Evolutionary conservation across 2,797 vertebrate genomes (phyloP), one percentile per base, ranked within the genome.

Genomic region (Crypturellus tataupa): DNA sequence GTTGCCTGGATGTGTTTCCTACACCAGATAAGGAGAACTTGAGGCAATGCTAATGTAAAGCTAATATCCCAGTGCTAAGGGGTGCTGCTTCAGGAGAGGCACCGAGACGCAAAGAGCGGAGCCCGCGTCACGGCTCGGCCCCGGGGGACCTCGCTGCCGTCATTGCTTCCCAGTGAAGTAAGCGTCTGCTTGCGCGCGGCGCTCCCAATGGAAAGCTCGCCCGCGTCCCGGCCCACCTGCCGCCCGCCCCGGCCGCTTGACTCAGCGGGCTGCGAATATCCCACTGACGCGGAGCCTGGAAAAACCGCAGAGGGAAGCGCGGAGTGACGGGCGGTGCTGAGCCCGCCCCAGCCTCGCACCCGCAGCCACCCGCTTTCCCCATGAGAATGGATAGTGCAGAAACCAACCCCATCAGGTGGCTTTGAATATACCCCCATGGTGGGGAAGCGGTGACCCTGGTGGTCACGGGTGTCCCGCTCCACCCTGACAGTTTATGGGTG

Each of bases 241-340:
- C 1, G 80, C 69, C 69, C 72, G 89, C 59, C 72, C 80, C 0
- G 1, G 62, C 67, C 18, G 37, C 81, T 72, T 97, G 95, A 96
- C 92, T 97, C 96, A 97, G 86, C n/a, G 8, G 9, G 18, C 92
- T 73, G 77, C 0, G 92, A 96, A 97, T 95, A 94, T 93, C 88
- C 0, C 2, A 20, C 79, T 95, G 92, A 95, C 91, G 24, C 7
- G 65, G 84, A 63, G 85, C 46, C 64, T 72, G 84, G 75, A 76
- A 94, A 85, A 75, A 49, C 49, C 76, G 84, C 63, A 0, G 29
- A 58, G 62, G 64, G 63, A 69, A 47, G 6, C 0, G 6, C 44
- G 73, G 71, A 9, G 24, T 1, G 75, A 20, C n/a, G 49, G 67
- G 21, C 12, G 62, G 5, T 1, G 1, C 40, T 35, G 60, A 64